Percentiles rank a stretch among this genome's conserved stretches.
phyloP scores from a whole-genome alignment of 2,888 invertebrate species.

The Dryobota labecula region DNA sequence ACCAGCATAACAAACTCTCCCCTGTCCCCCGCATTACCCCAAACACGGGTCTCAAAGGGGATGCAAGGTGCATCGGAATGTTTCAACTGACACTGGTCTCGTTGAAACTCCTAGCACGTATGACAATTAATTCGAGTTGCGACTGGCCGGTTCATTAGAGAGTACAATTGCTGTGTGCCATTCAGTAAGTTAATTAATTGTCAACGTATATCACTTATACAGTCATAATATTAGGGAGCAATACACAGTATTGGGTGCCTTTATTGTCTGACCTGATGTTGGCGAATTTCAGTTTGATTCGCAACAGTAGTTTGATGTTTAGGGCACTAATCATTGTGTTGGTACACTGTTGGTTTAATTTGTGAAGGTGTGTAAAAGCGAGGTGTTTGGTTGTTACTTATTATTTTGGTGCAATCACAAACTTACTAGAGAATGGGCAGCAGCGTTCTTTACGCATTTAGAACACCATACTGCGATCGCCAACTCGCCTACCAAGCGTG shows the following conservation, averaged over 20 bases:
- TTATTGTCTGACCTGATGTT: constrained; percentile 17
- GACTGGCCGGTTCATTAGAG: constrained; percentile 82
- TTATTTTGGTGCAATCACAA: background rate
- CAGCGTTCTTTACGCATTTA: too few relatives aligned
- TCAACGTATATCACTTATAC: constrained; percentile 39
- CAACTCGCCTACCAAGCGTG: too few relatives aligned
- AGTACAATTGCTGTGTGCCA: constrained; percentile 78
- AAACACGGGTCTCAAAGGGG: constrained; percentile 27
- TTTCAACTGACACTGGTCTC: constrained; percentile 72
- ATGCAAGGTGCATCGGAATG: constrained; percentile 16
- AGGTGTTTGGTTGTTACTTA: background rate
- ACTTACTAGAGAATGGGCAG: too few relatives aligned
- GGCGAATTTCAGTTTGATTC: constrained; percentile 3
- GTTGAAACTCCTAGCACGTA: constrained; percentile 82
- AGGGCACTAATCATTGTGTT: background rate
- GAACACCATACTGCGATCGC: too few relatives aligned
- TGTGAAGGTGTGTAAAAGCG: background rate
- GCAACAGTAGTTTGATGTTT: background rate
- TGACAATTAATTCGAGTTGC: constrained; percentile 84
- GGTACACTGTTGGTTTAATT: background rate
- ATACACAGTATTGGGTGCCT: constrained; percentile 19
- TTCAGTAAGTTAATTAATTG: constrained; percentile 81
- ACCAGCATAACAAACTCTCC: constrained; percentile 57
- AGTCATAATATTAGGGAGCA: constrained; percentile 37
- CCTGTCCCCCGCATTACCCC: constrained; percentile 14